Conservation (phyloP, 2,113 vertebrate species). For the Vidua macroura region DNA sequence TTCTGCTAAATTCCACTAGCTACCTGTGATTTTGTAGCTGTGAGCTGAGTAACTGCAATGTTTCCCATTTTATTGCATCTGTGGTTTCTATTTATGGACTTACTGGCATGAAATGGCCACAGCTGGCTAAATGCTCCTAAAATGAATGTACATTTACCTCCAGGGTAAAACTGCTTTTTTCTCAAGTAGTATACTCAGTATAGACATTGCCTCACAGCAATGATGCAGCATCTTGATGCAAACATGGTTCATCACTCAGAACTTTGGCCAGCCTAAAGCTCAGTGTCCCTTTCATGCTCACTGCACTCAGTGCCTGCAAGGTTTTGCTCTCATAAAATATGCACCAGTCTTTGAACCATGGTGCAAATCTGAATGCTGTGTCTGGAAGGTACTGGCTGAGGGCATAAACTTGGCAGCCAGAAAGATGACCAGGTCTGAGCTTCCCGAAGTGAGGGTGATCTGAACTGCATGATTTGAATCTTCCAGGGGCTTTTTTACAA, state of each 20-base stretch:
- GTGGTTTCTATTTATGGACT: background rate
- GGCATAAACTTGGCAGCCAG: background rate
- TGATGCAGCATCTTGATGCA: background rate
- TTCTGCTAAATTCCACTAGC: background rate
- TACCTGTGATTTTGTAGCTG: background rate
- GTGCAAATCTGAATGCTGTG: background rate
- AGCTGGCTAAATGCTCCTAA: conserved; percentile 26
- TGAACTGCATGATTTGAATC: background rate
- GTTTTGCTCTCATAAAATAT: conserved; percentile 12
- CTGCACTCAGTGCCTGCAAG: background rate
- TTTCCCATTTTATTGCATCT: background rate
- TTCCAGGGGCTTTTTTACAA: background rate
- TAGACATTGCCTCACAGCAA: background rate
- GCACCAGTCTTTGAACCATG: background rate
- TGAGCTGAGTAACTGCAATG: background rate
- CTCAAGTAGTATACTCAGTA: background rate
- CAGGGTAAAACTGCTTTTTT: conserved; percentile 3
- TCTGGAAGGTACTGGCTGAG: background rate
- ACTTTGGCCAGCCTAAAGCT: background rate
- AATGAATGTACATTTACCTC: background rate
- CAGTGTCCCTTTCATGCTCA: background rate
- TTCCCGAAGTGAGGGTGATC: background rate
- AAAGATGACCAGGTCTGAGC: background rate
- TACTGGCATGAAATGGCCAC: background rate
- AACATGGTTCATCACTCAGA: background rate